Conservation (phyloP, 2,888 invertebrate species). For the Drosophila imparisetae region DNA sequence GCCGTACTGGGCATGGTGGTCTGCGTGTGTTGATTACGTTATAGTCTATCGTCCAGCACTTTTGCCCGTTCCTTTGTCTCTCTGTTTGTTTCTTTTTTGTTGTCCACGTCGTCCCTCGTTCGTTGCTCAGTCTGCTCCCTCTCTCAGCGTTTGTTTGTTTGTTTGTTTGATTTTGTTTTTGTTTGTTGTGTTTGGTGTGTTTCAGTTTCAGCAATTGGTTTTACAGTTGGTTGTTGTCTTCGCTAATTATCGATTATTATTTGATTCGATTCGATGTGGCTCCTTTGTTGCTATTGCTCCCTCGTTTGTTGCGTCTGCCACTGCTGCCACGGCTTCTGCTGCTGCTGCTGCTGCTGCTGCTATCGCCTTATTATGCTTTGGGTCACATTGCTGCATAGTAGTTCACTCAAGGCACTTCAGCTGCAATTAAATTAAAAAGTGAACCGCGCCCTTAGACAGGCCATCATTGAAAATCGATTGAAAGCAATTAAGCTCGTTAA, state of each 20-base stretch:
- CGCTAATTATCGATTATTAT: constrained; percentile 13
- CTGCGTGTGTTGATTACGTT: neutral
- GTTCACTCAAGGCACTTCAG: constrained; percentile 43
- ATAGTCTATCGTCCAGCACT: neutral
- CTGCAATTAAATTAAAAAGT: constrained; percentile 38
- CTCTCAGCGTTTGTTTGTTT: constrained; percentile 29
- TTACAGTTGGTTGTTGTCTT: constrained; percentile 12
- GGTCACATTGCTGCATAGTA: constrained; percentile 51
- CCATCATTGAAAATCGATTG: constrained; percentile 37
- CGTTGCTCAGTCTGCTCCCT: constrained; percentile 50
- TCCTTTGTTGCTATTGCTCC: constrained; percentile 30
- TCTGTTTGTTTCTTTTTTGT: neutral
- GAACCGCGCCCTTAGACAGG: neutral
- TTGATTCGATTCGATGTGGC: constrained; percentile 23
- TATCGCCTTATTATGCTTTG: constrained; percentile 19
- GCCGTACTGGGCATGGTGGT: constrained; percentile 75
- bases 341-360: constrained; percentile 16
- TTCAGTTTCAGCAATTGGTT: constrained; percentile 24
- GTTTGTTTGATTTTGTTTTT: neutral
- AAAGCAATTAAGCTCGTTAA: constrained; percentile 21
- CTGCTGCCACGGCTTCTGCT: constrained; percentile 2
- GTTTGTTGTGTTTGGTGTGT: constrained; percentile 1
- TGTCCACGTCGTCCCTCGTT: neutral
- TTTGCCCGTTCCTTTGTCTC: neutral
- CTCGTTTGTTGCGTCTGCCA: constrained; percentile 14